These are phyloP conservation scores for Neelides sp. DNA, from an alignment of 1,140 invertebrate species.

Conservation along the genomic window DNA sequence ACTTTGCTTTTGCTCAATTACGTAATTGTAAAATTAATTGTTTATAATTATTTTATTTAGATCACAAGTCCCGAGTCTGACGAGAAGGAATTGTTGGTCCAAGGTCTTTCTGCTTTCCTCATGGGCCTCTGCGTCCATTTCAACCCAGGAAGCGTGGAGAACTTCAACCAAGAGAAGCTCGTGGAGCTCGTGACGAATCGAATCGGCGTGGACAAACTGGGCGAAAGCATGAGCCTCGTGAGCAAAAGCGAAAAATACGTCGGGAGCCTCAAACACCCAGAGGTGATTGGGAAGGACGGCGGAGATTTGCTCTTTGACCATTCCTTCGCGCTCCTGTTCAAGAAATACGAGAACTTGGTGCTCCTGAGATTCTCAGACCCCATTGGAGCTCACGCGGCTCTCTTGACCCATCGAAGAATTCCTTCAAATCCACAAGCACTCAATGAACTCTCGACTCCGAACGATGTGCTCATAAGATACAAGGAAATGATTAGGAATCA, in stretches of 20 bases:
- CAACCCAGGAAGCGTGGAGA: constrained; percentile 73
- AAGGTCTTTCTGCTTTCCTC: constrained; percentile 86
- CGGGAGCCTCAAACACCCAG: constrained; percentile 81
- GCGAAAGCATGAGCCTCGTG: constrained; percentile 72
- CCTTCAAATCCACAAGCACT: not conserved
- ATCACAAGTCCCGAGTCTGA: constrained; percentile 61
- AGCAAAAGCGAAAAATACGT: constrained; percentile 81
- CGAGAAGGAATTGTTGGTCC: constrained; percentile 72
- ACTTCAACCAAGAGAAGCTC: constrained; percentile 65
- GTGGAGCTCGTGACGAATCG: constrained; percentile 75
- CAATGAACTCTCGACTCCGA: constrained; percentile 39
- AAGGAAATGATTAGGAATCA: constrained; percentile 46
- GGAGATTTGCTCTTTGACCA: constrained; percentile 81
- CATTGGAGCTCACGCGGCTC: not conserved
- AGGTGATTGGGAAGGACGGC: constrained; percentile 60
- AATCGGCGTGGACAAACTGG: constrained; percentile 80
- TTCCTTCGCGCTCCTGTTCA: constrained; percentile 84
- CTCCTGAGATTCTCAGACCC: constrained; percentile 18
- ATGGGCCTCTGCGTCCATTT: constrained; percentile 84
- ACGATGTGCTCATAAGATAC: constrained; percentile 57
- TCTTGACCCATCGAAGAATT: constrained; percentile 2
- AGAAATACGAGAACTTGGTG: constrained; percentile 45
- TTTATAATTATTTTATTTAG: constrained; percentile 29
- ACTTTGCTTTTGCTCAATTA: constrained; percentile 19
- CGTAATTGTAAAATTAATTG: not conserved